These are phyloP conservation scores for Pelobates fuscus DNA, from an alignment of 2,113 vertebrate genomes.

Conservation along the genomic window DNA sequence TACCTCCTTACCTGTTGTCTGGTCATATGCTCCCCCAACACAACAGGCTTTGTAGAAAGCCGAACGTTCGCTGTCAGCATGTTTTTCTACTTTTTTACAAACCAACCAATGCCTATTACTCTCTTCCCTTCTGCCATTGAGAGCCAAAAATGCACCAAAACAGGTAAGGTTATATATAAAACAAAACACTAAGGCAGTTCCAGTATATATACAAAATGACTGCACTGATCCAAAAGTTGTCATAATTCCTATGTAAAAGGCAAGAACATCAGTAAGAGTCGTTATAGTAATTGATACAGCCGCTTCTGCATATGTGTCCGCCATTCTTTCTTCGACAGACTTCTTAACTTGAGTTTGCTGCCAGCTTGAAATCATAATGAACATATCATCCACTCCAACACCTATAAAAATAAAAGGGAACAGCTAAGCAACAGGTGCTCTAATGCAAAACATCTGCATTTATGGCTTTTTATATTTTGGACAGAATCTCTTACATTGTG, in stretches of 20 bases:
- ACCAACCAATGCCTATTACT: constrained; percentile 75
- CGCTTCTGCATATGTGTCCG: constrained; percentile 72
- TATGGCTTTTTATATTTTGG: no score
- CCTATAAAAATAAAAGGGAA: neutral
- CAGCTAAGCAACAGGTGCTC: no score
- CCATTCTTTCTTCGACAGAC: constrained; percentile 61
- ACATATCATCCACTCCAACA: constrained; percentile 86
- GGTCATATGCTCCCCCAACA: constrained; percentile 57
- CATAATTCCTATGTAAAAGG: constrained; percentile 78
- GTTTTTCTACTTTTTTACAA: constrained; percentile 61
- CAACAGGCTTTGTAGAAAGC: constrained; percentile 61
- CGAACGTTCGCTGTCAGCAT: constrained; percentile 42
- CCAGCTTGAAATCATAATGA: constrained; percentile 88
- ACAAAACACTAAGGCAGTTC: constrained; percentile 79
- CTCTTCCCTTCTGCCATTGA: constrained; percentile 76
- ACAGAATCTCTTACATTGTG: no score
- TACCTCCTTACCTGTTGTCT: constrained; percentile 52
- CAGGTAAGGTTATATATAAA: constrained; percentile 82
- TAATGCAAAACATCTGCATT: no score
- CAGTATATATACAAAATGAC: constrained; percentile 83
- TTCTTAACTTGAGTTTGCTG: constrained; percentile 68
- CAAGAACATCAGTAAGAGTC: constrained; percentile 78
- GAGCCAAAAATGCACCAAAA: constrained; percentile 79
- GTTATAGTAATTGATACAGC: constrained; percentile 84
- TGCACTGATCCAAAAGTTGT: constrained; percentile 75